A percentile compares a stretch with the other conserved stretches of the same genome.
These are phyloP conservation scores for Tachina grossa DNA, from an alignment of 2,888 invertebrate species.

Conservation along the genomic window DNA sequence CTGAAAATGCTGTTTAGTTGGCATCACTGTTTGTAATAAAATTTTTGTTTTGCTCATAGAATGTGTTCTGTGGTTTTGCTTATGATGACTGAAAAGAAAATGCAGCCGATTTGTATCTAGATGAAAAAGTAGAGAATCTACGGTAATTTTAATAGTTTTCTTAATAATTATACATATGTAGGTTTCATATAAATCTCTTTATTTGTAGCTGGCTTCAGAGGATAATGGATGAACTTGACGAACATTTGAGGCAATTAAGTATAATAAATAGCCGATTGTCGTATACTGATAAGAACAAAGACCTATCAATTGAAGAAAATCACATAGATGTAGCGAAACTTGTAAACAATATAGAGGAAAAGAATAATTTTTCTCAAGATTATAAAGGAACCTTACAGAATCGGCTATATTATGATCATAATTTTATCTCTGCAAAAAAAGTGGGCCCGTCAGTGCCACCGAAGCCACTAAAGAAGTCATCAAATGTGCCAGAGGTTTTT, in stretches of 20 bases:
- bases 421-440: slow-evolving; percentile 81
- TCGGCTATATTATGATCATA: slow-evolving; percentile 31
- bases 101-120: no score
- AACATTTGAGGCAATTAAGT: slow-evolving; percentile 58
- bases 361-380: slow-evolving; percentile 20
- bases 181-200: not conserved
- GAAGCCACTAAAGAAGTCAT: slow-evolving; percentile 86
- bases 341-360: slow-evolving; percentile 61
- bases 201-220: not conserved
- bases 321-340: slow-evolving; percentile 58
- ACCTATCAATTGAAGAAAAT: not conserved
- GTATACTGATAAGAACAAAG: slow-evolving; percentile 37
- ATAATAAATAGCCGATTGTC: slow-evolving; percentile 59
- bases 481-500: slow-evolving; percentile 83
- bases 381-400: slow-evolving; percentile 10
- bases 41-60: no score
- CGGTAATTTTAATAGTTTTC: no score
- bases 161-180: no score
- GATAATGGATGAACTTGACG: slow-evolving; percentile 64
- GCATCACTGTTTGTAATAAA: no score
- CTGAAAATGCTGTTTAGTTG: no score
- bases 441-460: slow-evolving; percentile 91
- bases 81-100: no score
- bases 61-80: no score
- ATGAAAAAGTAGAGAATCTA: no score